Evolutionary conservation across 2,888 invertebrate species (phyloP), one percentile per base, ranked within the genome.

Genomic region (Nomada lathburiana): DNA sequence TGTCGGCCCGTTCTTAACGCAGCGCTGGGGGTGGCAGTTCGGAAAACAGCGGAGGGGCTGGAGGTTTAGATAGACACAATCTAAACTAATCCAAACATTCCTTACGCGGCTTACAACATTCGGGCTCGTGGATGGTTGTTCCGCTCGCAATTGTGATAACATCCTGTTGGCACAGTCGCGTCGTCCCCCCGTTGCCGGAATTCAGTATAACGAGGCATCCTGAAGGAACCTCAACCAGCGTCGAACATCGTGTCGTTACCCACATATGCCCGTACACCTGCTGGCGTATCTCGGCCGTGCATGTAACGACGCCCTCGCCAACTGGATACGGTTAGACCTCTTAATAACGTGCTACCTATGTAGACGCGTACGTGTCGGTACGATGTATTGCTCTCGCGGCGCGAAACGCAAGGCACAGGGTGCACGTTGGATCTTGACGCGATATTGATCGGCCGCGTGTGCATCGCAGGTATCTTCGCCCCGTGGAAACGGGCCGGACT

Each of bases 71-170:
- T 68, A 20, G 53, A 11, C 55, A 62, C 57, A 76, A 70, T 81
- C 74, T 84, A 82, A 87, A 87, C 87, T 89, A 90, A 87, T 85
- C 77, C 85, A 88, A 90, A 90, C 88, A 89, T 86, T 86, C 86
- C 86, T 84, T 74, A 80, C 80, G 60, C 73, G 73, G 74, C 70
- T 64, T 57, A 65, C 76, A 70, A 67, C 67, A n/a, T 42, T 57
- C 50, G 26, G 36, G 44, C 42, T 57, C 64, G 63, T 55, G 67
- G 71, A 65, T 67, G 55, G 68, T 79, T 68, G 81, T 81, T 87
- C 80, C 55, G 71, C 71, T 84, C 64, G 79, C 82, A 87, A 88
- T 89, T 87, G 88, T 83, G 87, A 89, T 89, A 89, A 89, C 84
- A 80, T 73, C 70, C 69, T 70, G 85, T 81, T 83, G 63, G 59